phyloP scores from a whole-genome alignment of 2,888 invertebrate genomes.

The Keiferia lycopersicella region DNA sequence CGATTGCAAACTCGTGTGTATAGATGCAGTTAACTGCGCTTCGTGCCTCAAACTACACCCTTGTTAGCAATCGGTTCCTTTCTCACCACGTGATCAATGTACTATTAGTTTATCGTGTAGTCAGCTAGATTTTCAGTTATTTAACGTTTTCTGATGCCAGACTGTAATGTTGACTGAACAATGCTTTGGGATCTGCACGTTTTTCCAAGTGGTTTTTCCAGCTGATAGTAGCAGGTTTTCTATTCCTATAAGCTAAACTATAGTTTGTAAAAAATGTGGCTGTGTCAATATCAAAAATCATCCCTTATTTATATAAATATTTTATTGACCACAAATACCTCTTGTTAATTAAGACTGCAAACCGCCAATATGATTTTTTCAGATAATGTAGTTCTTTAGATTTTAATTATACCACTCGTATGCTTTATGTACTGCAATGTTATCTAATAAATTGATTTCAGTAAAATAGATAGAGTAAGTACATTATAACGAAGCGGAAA shows the following conservation, averaged over 20 bases:
- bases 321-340: conserved; percentile 74
- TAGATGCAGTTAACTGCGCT: too few relatives aligned
- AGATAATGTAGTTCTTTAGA: conserved; percentile 12
- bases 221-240: conserved; percentile 21
- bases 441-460: too few relatives aligned
- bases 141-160: conserved; percentile 1
- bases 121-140: conserved; percentile 3
- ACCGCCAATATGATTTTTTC: conserved; percentile 42
- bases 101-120: background rate
- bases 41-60: too few relatives aligned
- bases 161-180: conserved; percentile 6
- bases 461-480: too few relatives aligned
- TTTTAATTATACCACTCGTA: background rate
- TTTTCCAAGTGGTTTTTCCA: conserved; percentile 37
- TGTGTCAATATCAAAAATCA: conserved; percentile 78
- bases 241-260: conserved; percentile 43
- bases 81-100: too few relatives aligned
- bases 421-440: background rate
- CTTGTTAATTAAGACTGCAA: conserved; percentile 68
- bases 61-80: too few relatives aligned
- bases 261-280: conserved; percentile 65
- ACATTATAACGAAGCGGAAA: too few relatives aligned
- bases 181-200: background rate
- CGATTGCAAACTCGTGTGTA: too few relatives aligned
- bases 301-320: conserved; percentile 60